Percentiles rank a stretch among this genome's conserved stretches.
Conservation (phyloP, 2,797 vertebrate species). For the Psittacula echo region DNA sequence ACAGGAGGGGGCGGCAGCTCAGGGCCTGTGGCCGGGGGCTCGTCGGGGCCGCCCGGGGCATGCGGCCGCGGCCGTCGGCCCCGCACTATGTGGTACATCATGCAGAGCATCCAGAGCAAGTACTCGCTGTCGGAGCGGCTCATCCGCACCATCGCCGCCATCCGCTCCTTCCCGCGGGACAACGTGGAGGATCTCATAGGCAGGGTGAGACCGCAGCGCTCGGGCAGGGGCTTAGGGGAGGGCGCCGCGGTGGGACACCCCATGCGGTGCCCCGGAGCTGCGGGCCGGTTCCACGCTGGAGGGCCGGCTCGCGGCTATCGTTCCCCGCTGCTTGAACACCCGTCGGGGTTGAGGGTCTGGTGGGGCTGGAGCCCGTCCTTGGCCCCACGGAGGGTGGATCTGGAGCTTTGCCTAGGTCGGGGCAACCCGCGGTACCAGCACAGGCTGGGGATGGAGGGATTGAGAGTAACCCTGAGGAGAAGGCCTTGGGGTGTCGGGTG, state of each 20-base stretch:
- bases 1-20: too few species aligned
- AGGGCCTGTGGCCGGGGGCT: not conserved
- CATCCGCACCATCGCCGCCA: constrained; percentile 95
- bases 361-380: not conserved
- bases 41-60: constrained; percentile 62
- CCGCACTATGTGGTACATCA: constrained; percentile 98
- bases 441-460: not conserved
- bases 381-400: too few species aligned
- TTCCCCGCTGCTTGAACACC: not conserved
- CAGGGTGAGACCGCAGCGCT: constrained; percentile 77
- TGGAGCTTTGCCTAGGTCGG: not conserved
- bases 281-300: not conserved
- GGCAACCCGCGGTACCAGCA: not conserved
- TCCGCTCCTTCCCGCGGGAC: constrained; percentile 94
- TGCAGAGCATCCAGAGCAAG: constrained; percentile 98
- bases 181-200: constrained; percentile 96
- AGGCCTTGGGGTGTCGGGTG: not conserved
- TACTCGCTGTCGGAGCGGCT: constrained; percentile 95
- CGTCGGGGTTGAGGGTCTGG: not conserved
- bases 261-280: not conserved
- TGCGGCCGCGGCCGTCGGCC: constrained; percentile 71
- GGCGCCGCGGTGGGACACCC: not conserved
- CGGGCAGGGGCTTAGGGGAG: not conserved
- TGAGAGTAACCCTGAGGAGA: not conserved
- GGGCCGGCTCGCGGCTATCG: too few species aligned